Evolutionary conservation across 2,113 vertebrate species (phyloP).

Genomic region (Aphyosemion australe): DNA sequence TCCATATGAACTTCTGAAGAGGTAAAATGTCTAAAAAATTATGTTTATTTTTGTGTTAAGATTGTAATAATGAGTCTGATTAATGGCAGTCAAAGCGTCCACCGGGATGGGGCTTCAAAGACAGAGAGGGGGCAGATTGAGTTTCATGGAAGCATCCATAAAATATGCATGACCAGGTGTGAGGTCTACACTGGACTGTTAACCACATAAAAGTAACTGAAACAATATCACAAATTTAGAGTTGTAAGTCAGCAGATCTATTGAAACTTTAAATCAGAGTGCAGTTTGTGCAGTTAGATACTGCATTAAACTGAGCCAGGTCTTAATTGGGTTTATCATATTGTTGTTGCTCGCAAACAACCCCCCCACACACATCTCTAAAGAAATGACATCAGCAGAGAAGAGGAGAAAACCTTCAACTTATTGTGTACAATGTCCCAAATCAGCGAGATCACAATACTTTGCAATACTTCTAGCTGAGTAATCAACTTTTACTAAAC

Average conservation of each 20-base stretch:
- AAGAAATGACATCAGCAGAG: not conserved
- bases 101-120: conserved; percentile 13
- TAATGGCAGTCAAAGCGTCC: conserved; percentile 29
- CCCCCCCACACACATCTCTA: not conserved
- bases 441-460: not conserved
- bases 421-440: too few relatives aligned
- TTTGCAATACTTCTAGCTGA: too few relatives aligned
- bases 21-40: too few relatives aligned
- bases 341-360: not conserved
- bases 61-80: conserved; percentile 26
- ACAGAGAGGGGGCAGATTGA: conserved; percentile 36
- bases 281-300: too few relatives aligned
- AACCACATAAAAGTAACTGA: conserved; percentile 44
- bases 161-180: conserved; percentile 62
- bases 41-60: not conserved
- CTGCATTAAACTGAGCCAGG: too few relatives aligned
- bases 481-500: too few relatives aligned
- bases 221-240: conserved; percentile 2
- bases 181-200: conserved; percentile 34
- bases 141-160: conserved; percentile 65
- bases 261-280: too few relatives aligned
- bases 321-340: not conserved
- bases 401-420: not conserved
- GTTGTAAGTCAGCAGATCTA: too few relatives aligned
- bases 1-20: too few relatives aligned